phyloP scores from a whole-genome alignment of 2,113 vertebrate species.

The Neoarius graeffei region DNA sequence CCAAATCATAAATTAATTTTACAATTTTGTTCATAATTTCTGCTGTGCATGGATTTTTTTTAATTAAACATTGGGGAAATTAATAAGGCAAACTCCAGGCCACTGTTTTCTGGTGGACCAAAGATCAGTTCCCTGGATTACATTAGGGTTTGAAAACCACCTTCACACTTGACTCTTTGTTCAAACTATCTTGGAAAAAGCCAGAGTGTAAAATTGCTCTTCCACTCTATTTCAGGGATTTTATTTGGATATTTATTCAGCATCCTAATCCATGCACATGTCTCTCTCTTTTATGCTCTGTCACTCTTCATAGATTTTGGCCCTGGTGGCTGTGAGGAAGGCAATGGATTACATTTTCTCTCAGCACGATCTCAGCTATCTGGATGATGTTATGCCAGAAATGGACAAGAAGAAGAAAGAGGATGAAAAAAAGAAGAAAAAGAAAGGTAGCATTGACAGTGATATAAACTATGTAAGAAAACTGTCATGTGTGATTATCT shows the following conservation, averaged over 20 bases:
- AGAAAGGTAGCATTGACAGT: slow-evolving; percentile 93
- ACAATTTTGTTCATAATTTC: neutral
- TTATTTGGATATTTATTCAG: neutral
- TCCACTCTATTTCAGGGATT: neutral
- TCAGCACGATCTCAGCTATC: slow-evolving; percentile 94
- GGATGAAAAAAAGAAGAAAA: slow-evolving; percentile 94
- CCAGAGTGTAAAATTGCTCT: neutral
- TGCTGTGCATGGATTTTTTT: neutral
- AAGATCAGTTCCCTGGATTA: neutral
- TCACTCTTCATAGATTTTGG: slow-evolving; percentile 80
- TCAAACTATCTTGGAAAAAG: neutral
- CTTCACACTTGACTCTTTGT: neutral
- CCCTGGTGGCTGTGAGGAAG: slow-evolving; percentile 92
- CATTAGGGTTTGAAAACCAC: neutral
- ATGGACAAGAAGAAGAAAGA: slow-evolving; percentile 99
- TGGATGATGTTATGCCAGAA: slow-evolving; percentile 98
- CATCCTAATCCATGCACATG: too few species aligned
- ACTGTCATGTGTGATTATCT: neutral
- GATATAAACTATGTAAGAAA: slow-evolving; percentile 91
- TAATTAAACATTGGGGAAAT: neutral
- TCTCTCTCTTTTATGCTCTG: neutral
- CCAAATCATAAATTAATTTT: neutral
- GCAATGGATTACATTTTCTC: slow-evolving; percentile 98
- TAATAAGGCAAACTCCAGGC: neutral
- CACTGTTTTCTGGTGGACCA: neutral